Evolutionary conservation across 30 jellyfish, hydroid and myxozoan genomes (phyloP).

Genomic region (Aurelia sp.): DNA sequence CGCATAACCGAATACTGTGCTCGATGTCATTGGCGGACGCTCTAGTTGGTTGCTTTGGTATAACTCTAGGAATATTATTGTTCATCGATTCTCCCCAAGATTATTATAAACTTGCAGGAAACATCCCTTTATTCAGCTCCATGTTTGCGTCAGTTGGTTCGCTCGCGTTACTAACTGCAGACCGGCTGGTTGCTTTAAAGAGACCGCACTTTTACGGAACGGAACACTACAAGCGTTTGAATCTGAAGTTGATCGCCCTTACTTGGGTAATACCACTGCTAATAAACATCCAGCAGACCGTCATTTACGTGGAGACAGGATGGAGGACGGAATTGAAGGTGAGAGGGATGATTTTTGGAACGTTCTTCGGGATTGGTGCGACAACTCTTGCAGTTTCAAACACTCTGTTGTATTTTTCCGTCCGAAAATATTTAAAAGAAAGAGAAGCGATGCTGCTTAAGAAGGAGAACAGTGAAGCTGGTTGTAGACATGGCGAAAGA

Average conservation of each 20-base stretch:
- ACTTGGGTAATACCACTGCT: constrained; percentile 19
- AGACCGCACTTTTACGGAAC: constrained; percentile 15
- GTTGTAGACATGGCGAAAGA: background rate
- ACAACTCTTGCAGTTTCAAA: constrained; percentile 11
- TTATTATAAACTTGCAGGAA: constrained; percentile 41
- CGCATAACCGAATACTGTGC: constrained; percentile 30
- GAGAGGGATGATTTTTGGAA: background rate
- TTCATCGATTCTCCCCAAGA: background rate
- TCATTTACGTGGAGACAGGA: background rate
- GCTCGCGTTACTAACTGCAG: constrained; percentile 30
- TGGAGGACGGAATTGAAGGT: constrained; percentile 1
- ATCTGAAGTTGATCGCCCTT: background rate
- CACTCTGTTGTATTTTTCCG: background rate
- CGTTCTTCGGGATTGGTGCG: constrained; percentile 9
- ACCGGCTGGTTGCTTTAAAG: constrained; percentile 33
- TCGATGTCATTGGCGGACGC: constrained; percentile 41
- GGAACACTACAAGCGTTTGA: background rate
- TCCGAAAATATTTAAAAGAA: background rate
- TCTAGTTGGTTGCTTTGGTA: constrained; percentile 30
- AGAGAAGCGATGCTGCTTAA: background rate
- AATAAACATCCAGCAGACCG: constrained; percentile 19
- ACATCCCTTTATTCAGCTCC: constrained; percentile 34
- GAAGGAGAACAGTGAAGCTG: too few species aligned
- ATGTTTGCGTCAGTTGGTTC: constrained; percentile 43
- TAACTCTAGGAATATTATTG: constrained; percentile 9